Base-by-base conservation (phyloP, 2,797 vertebrate species). In the Lophius americanus region DNA sequence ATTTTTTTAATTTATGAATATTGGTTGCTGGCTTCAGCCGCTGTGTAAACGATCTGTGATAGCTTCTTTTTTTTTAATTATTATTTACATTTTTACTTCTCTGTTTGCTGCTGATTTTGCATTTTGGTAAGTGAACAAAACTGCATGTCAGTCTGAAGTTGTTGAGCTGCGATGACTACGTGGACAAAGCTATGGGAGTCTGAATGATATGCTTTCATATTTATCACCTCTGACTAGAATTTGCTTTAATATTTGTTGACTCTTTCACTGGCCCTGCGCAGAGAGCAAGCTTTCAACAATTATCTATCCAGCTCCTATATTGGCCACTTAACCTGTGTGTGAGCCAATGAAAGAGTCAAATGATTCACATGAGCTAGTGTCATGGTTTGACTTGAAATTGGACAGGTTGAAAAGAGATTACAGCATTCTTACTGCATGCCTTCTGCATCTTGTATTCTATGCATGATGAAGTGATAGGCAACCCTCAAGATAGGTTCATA, bases 41-140 rank as follows among this genome's bases (percentile, higher is more conserved):
- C 6, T 86, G 59, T 84, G 36, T 77, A 55, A 85, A 71, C 9
- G 54, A 70, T 76, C 56, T 88, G 83, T 91, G 70, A 58, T 78
- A 62, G 79, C 83, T 79, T 76, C 46, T 78, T 76, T 87, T 82
- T 75, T 85, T 87, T 91, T 87, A 23, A 23, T 23, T 23, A 88
- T 93, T 85, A 90, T 94, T 93, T 94, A 88, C 83, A 75, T 87
- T 91, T 91, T 93, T 89, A 92, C 91, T 92, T 91, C 92, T 93
- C 90, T 92, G 91, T 94, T 94, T 85, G 92, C 92, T 94, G 94
- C 94, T 94, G 93, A 92, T 92, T 94, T 94, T 94, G 90, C 91
- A 84, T 94, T 94, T 93, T 93, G 94, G 94, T 95, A 95, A 95
- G 94, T 95, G 91, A 89, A 93, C 84, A 91, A 92, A 92, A 89